Evolutionary conservation across 2,113 vertebrate genomes (phyloP).

Genomic region (Mirza zaza): DNA sequence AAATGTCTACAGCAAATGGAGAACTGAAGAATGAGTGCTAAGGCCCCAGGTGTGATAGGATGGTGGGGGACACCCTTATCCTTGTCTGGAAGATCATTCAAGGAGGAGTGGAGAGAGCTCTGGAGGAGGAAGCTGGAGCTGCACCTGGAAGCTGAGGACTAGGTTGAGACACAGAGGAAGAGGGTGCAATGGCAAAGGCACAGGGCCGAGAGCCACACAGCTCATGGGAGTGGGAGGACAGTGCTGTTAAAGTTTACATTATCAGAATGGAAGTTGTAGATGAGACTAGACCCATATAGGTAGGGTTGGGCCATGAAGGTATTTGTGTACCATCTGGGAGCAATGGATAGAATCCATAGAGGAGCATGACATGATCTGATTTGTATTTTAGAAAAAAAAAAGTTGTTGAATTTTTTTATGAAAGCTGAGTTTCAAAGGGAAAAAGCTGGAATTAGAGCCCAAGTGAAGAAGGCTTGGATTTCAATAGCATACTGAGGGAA

Average conservation of each 20-base stretch:
- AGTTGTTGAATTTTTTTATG: not conserved
- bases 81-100: not conserved
- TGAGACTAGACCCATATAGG: rapidly evolving
- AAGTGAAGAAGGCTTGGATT: not conserved
- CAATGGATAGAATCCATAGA: not conserved
- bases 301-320: not conserved
- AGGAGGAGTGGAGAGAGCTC: not conserved
- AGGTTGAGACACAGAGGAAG: not conserved
- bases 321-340: too few relatives aligned
- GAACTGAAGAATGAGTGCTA: rapidly evolving
- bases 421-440: not conserved
- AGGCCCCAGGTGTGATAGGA: not conserved
- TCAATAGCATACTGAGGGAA: not conserved
- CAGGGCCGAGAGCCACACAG: not conserved
- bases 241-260: not conserved
- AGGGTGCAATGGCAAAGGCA: not conserved
- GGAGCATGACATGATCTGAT: not conserved
- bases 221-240: rapidly evolving
- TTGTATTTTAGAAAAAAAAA: not conserved
- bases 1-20: not conserved
- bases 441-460: not conserved
- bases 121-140: not conserved
- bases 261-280: not conserved
- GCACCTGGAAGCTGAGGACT: not conserved
- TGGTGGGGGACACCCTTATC: too few relatives aligned